Conservation (phyloP, 2,888 invertebrate species). For the Chymomyza procnemis region DNA sequence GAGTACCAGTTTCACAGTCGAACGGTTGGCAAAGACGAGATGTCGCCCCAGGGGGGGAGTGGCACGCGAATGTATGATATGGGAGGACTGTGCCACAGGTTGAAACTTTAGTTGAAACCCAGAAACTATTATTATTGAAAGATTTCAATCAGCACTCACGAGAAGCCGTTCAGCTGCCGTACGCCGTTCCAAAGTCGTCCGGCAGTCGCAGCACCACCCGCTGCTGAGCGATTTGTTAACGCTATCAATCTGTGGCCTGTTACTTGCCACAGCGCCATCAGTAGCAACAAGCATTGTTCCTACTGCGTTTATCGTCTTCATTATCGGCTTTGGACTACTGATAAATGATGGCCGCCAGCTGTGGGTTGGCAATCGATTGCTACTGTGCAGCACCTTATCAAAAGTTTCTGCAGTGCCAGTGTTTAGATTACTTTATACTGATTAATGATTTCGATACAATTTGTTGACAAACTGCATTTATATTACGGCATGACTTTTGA, state of each 20-base stretch:
- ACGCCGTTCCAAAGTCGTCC: neutral
- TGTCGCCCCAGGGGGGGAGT: constrained; percentile 45
- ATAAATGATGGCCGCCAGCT: constrained; percentile 42
- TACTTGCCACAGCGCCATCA: constrained; percentile 14
- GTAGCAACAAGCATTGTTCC: constrained; percentile 1
- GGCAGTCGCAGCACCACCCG: constrained; percentile 31
- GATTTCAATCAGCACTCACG: constrained; percentile 61
- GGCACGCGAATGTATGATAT: constrained; percentile 2
- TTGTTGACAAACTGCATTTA: constrained; percentile 24
- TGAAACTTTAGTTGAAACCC: neutral
- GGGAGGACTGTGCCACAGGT: neutral
- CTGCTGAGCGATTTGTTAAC: constrained; percentile 34
- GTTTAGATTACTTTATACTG: neutral
- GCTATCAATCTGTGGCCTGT: constrained; percentile 65
- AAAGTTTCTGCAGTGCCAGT: neutral
- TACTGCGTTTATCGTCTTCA: constrained; percentile 19
- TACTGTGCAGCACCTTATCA: constrained; percentile 27
- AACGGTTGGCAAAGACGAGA: constrained; percentile 11
- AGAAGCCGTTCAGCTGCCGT: neutral
- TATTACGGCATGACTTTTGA: constrained; percentile 21
- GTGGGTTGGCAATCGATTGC: constrained; percentile 12
- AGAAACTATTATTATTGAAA: constrained; percentile 49
- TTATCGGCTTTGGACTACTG: constrained; percentile 34
- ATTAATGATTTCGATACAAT: constrained; percentile 34
- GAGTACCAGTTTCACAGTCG: constrained; percentile 69